Evolutionary conservation across 1,140 invertebrate species (phyloP).

Genomic region (Ceratina japonica): DNA sequence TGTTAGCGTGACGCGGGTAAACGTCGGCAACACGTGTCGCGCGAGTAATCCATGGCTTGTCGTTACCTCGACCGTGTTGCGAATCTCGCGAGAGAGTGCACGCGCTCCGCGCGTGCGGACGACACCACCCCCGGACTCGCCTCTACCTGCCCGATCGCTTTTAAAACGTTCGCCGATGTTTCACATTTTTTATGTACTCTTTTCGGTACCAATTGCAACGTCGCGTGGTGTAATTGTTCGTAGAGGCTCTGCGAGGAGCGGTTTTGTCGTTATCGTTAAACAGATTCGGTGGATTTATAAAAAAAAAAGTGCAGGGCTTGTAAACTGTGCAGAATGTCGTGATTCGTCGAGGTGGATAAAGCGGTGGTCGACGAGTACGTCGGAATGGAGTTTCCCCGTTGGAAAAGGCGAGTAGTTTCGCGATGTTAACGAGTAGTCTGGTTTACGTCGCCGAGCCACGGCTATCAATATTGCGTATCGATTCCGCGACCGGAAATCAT

Average conservation of each 20-base stretch:
- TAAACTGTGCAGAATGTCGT: too few species aligned
- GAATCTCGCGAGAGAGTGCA: conserved; percentile 17
- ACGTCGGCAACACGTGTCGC: conserved; percentile 62
- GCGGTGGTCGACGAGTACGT: too few species aligned
- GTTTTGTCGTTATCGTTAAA: too few species aligned
- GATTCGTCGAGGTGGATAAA: too few species aligned
- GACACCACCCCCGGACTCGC: conserved; percentile 5
- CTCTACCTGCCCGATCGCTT: not conserved
- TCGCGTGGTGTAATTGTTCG: too few species aligned
- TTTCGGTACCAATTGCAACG: too few species aligned
- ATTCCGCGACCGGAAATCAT: conserved; percentile 62
- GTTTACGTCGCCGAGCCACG: conserved; percentile 27
- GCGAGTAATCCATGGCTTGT: conserved; percentile 59
- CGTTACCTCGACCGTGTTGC: conserved; percentile 52
- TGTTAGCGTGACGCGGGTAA: conserved; percentile 62
- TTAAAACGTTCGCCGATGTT: too few species aligned
- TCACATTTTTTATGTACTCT: not conserved
- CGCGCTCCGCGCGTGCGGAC: conserved; percentile 26
- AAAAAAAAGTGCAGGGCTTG: too few species aligned
- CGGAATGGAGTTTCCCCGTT: not conserved
- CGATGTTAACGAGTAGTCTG: conserved; percentile 26
- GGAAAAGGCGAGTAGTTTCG: conserved; percentile 5
- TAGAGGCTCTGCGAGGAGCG: too few species aligned
- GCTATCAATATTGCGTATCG: conserved; percentile 37
- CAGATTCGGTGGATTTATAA: too few species aligned